Evolutionary conservation across 2,113 vertebrate species (phyloP), one percentile per base, ranked within the genome.

Genomic region (Alligator mississippiensis): DNA sequence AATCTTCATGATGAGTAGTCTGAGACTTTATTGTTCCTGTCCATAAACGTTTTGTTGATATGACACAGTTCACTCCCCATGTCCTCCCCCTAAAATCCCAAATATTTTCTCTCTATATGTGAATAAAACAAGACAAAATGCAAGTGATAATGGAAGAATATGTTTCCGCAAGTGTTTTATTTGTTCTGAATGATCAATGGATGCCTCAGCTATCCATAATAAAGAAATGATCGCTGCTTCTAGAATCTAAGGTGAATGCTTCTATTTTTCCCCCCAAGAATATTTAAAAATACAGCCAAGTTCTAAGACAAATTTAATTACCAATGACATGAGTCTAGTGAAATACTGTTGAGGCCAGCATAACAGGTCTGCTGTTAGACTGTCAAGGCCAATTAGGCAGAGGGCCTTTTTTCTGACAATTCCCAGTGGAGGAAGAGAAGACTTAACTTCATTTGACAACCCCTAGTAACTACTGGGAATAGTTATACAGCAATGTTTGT

Each of bases 241-340:
- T 77, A 82, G 19, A 90, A 24, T 72, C 15, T 62, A 24, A 78
- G 27, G 15, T 90, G 9, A 28, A 93, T 13, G 30, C 14, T 70
- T 28, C 47, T 34, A 68, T 27, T 81, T 81, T 11, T 0, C 2
- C 68, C 61, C 24, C 22, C 2, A 12, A 9, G 61, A 5, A 6
- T 66, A 74, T 22, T 89, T 95, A 77, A 93, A 90, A 47, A 84
- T 90, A 80, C 11, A 77, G 15, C 28, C 34, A 66, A 82, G 16
- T 93, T 94, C 28, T 90, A 76, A 92, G 93, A 88, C 24, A 95
- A 92, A 94, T 82, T 87, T 95, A 78, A 96, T 92, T 91, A 77
- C 16, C 47, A 84, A 1, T 88, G 87, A 90, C 80, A 62, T 64
- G 22, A 91, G 2, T 38, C 63, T 87, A 80, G 22, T 79, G 82